Evolutionary conservation across 2,888 invertebrate species (phyloP).

Genomic region (Agonopterix alstromeriana): DNA sequence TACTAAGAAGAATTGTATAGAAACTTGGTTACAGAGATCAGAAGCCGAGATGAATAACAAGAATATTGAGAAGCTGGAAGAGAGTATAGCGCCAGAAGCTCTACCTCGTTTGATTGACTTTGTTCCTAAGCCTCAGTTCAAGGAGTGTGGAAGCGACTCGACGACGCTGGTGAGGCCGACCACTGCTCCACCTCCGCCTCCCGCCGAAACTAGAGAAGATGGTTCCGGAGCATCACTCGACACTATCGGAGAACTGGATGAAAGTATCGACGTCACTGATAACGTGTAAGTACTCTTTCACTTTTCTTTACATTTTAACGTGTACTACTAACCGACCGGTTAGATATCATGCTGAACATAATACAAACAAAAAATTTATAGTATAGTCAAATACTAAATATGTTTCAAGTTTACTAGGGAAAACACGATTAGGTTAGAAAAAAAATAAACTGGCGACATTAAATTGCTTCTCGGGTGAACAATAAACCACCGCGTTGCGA

Average conservation of each 20-base stretch:
- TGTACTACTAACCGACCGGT: too few relatives aligned
- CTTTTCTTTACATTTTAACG: background rate
- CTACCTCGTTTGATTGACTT: conserved; percentile 84
- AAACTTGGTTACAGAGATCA: conserved; percentile 66
- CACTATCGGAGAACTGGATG: conserved; percentile 84
- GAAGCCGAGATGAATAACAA: conserved; percentile 69
- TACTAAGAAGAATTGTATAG: conserved; percentile 70
- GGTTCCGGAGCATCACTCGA: conserved; percentile 78
- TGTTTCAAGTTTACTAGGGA: background rate
- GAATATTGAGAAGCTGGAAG: conserved; percentile 53
- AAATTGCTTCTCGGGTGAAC: conserved; percentile 20
- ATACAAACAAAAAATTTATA: background rate
- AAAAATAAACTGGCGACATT: conserved; percentile 12
- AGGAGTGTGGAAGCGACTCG: conserved; percentile 43
- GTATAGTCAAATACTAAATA: background rate
- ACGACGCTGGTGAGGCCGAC: conserved; percentile 44
- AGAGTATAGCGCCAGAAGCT: conserved; percentile 54
- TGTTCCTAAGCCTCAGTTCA: conserved; percentile 79
- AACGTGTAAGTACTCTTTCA: conserved; percentile 49
- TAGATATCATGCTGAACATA: too few relatives aligned
- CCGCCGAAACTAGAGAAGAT: conserved; percentile 69
- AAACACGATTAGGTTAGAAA: conserved; percentile 4
- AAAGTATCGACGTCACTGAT: conserved; percentile 67
- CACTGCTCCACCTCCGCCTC: conserved; percentile 57
- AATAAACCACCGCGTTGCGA: conserved; percentile 28